Conservation (phyloP, 2,888 invertebrate species). For the Lysandra bellargus region DNA sequence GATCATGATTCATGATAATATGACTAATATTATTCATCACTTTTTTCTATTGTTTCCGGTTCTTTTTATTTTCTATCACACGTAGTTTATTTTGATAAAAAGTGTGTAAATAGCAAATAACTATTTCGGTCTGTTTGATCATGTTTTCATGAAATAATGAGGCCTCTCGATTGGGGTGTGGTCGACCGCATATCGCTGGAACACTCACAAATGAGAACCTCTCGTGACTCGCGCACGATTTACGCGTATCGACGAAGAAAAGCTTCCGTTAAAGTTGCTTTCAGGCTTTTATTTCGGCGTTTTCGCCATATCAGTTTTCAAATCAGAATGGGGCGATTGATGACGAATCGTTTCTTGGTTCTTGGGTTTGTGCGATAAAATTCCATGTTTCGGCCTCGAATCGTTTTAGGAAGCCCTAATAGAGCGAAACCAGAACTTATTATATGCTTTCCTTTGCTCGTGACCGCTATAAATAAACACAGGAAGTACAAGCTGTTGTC, state of each 20-base stretch:
- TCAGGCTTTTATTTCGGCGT: slow-evolving; percentile 43
- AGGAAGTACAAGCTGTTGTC: background rate
- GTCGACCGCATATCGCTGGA: slow-evolving; percentile 36
- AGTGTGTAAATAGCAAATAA: background rate
- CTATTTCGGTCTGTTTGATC: slow-evolving; percentile 16
- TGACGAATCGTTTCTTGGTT: slow-evolving; percentile 47
- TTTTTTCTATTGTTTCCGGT: background rate
- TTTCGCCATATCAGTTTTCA: slow-evolving; percentile 42
- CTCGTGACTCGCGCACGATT: slow-evolving; percentile 41
- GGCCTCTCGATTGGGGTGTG: slow-evolving; percentile 24
- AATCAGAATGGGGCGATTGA: slow-evolving; percentile 43
- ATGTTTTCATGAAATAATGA: slow-evolving; percentile 24
- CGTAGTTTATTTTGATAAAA: background rate
- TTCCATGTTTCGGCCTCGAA: slow-evolving; percentile 7
- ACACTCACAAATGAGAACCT: slow-evolving; percentile 41
- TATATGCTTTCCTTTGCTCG: background rate
- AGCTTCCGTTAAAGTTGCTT: slow-evolving; percentile 41
- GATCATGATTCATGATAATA: background rate
- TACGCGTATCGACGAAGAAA: slow-evolving; percentile 42
- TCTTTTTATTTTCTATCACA: background rate
- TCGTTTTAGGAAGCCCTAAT: slow-evolving; percentile 1
- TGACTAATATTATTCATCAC: background rate
- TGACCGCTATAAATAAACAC: background rate
- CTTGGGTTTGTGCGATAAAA: slow-evolving; percentile 9
- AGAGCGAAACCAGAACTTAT: background rate